Conservation (phyloP, 2,797 vertebrate genomes). For the Scomberomorus guttatus region DNA sequence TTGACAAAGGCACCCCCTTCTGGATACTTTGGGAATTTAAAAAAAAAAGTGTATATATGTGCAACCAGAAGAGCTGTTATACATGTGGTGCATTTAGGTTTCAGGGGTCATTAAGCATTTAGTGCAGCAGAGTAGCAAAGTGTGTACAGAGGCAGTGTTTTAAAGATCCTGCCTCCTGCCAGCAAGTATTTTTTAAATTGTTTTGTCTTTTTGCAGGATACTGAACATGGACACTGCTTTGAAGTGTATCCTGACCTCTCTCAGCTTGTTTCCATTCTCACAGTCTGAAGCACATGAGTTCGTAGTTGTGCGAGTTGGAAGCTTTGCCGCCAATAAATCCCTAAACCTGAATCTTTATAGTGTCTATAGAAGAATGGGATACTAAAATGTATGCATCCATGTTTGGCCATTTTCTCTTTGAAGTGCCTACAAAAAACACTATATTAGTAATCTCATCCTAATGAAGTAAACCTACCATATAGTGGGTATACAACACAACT, state of each 20-base stretch:
- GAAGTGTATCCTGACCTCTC: neutral
- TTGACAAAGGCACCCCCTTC: constrained; percentile 69
- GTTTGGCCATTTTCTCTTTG: neutral
- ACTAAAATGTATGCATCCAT: neutral
- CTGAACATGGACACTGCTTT: neutral
- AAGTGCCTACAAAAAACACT: neutral
- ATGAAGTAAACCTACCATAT: neutral
- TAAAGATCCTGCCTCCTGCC: neutral
- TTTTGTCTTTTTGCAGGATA: neutral
- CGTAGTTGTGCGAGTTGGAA: neutral
- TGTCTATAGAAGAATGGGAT: neutral
- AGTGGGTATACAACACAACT: neutral
- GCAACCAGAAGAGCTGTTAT: neutral
- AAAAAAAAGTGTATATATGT: neutral
- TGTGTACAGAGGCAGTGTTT: neutral
- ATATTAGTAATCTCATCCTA: neutral
- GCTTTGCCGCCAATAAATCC: neutral
- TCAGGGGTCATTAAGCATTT: neutral
- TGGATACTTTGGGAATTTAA: constrained; percentile 50
- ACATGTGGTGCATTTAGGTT: neutral
- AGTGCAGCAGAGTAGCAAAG: too few relatives aligned
- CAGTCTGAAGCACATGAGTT: neutral
- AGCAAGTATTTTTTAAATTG: neutral
- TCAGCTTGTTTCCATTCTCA: neutral
- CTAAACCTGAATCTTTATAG: neutral